Conservation (phyloP, 2,888 invertebrate genomes). For the Stenurella melanura region DNA sequence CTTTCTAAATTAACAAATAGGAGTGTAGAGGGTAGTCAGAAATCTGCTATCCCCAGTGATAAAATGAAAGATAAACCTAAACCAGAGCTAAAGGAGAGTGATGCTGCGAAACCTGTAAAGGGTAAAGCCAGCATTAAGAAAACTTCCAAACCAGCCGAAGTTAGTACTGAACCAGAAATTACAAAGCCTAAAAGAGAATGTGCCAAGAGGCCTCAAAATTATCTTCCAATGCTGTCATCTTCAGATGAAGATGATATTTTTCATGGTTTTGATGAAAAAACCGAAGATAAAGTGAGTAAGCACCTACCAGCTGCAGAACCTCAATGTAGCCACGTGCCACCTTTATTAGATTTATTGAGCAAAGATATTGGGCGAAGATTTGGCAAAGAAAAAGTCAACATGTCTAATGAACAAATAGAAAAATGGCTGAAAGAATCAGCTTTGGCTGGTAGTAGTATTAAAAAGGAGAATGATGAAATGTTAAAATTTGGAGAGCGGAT, state of each 20-base stretch:
- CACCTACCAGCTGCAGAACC: constrained; percentile 25
- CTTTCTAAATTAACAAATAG: constrained; percentile 75
- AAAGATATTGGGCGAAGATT: constrained; percentile 71
- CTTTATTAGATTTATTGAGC: constrained; percentile 69
- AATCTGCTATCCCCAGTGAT: constrained; percentile 45
- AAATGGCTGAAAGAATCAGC: constrained; percentile 77
- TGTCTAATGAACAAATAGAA: constrained; percentile 82
- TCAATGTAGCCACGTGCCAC: constrained; percentile 47
- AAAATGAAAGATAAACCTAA: constrained; percentile 45
- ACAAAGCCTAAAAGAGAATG: constrained; percentile 70
- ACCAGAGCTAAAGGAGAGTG: constrained; percentile 39
- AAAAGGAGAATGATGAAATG: constrained; percentile 69
- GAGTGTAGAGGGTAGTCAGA: constrained; percentile 50
- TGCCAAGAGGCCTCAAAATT: constrained; percentile 70
- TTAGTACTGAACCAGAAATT: constrained; percentile 30
- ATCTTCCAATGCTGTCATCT: constrained; percentile 69
- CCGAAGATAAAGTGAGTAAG: constrained; percentile 46
- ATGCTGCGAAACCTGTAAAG: constrained; percentile 23
- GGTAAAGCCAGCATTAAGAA: constrained; percentile 12
- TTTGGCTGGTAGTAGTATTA: constrained; percentile 68
- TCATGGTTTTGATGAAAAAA: constrained; percentile 65
- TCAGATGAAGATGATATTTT: constrained; percentile 75
- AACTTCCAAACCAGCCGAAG: constrained; percentile 39
- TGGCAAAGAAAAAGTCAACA: constrained; percentile 79
- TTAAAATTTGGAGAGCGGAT: constrained; percentile 69